Evolutionary conservation across 2,888 invertebrate species (phyloP), one percentile per base, ranked within the genome.

Genomic region (Agrochola lychnidis): DNA sequence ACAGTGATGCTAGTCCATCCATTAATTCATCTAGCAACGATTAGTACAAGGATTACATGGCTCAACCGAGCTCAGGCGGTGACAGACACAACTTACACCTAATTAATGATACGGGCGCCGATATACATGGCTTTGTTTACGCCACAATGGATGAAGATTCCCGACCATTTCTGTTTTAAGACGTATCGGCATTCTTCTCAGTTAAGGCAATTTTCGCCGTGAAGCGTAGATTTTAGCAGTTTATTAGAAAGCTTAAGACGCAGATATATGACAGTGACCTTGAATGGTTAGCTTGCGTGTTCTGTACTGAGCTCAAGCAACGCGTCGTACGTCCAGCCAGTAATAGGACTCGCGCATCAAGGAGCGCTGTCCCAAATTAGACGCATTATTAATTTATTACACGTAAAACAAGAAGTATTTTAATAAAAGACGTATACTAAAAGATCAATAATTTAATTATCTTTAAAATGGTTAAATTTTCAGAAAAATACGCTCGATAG

Each of bases 21-120:
- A 25, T 67, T 73, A 86, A 78, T 75, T 68, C 48, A 79, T 74
- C 59, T 36, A 73, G 70, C 71, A 40, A 76, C 73, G 19, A 76
- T 78, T 83, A 78, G 67, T 72, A 59, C 48, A 19, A 70, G 73
- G 70, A 79, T 84, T 76, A 76, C 70, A 62, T 73, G 42, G 57
- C 75, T 74, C 63, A 57, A 57, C 70, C 45, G 30, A 78, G 57
- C 70, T 77, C 57, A 74, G 10, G 66, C 82, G 85, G 62, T 63
- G 82, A 81, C 72, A 67, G 63, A 59, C 56, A 72, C 62, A 70
- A 73, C 40, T 70, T 59, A 72, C 73, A 59, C 30, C 16, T 76
- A 62, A 86, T 83, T 82, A 73, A 84, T 84, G 61, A 72, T 70
- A 75, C 59, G 53, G 53, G 70, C 57, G 25, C 45, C 53, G 25